Evolutionary conservation across 1,140 invertebrate species (phyloP).

Genomic region (Bombyx mandarina): DNA sequence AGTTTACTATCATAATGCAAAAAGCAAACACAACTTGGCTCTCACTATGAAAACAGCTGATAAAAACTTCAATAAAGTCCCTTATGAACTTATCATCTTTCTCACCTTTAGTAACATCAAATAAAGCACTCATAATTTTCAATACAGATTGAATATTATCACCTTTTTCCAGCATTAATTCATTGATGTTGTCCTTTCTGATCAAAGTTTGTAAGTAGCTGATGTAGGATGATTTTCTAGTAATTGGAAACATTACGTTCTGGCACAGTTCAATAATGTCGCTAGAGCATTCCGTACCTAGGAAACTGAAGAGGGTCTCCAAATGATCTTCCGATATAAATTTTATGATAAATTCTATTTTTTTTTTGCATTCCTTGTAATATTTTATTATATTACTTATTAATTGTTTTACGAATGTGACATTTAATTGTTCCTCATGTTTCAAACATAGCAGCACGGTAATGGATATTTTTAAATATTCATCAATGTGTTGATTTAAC

Average conservation of each 20-base stretch:
- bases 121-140: constrained; percentile 51
- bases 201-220: constrained; percentile 51
- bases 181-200: constrained; percentile 46
- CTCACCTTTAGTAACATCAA: constrained; percentile 37
- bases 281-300: constrained; percentile 29
- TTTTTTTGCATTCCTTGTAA: constrained; percentile 53
- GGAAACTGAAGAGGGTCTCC: constrained; percentile 45
- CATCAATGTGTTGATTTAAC: constrained; percentile 30
- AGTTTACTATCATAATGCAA: constrained; percentile 41
- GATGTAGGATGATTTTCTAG: constrained; percentile 40
- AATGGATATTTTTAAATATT: constrained; percentile 37
- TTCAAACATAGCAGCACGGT: constrained; percentile 42
- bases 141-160: constrained; percentile 55
- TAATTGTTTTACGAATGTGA: constrained; percentile 23
- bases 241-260: constrained; percentile 44
- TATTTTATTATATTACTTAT: constrained; percentile 39
- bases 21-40: constrained; percentile 54
- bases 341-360: constrained; percentile 50
- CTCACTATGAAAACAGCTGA: constrained; percentile 40
- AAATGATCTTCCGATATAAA: constrained; percentile 43
- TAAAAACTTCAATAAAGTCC: constrained; percentile 47
- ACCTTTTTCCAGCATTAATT: constrained; percentile 44
- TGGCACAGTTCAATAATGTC: constrained; percentile 38
- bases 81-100: constrained; percentile 37
- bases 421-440: constrained; percentile 16